These are phyloP conservation scores for Mesocricetus auratus DNA, from an alignment of 2,113 vertebrate genomes.

Conservation along the genomic window DNA sequence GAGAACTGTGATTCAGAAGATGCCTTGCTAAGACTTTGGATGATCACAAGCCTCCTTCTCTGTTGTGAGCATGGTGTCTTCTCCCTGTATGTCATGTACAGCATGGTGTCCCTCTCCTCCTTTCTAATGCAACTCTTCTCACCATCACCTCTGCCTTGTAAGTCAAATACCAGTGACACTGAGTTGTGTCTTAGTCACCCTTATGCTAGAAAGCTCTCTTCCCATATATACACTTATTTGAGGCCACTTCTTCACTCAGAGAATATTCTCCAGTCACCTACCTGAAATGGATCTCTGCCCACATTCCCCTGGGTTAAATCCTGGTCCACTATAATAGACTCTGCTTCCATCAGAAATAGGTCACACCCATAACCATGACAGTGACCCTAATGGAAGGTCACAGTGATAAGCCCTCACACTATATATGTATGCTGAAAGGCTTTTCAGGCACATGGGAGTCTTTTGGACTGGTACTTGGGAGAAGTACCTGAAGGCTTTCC, in stretches of 20 bases:
- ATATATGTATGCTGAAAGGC: background rate
- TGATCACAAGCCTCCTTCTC: background rate
- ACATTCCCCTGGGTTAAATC: background rate
- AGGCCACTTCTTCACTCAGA: background rate
- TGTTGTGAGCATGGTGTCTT: background rate
- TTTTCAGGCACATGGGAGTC: background rate
- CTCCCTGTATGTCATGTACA: background rate
- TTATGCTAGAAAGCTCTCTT: too few relatives aligned
- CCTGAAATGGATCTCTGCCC: background rate
- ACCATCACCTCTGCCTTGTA: background rate
- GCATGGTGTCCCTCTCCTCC: background rate
- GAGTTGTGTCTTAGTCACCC: too few relatives aligned
- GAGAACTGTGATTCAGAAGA: background rate
- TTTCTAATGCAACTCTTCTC: background rate
- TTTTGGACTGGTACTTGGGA: too few relatives aligned
- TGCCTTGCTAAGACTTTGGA: background rate
- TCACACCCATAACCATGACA: background rate
- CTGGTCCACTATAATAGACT: background rate
- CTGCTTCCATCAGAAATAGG: background rate
- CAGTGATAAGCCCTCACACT: background rate
- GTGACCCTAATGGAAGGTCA: too few relatives aligned
- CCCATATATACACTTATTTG: background rate
- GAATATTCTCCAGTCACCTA: background rate
- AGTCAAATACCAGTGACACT: rapidly evolving
- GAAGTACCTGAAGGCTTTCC: too few relatives aligned